These are phyloP conservation scores for Campoplex capitator DNA, from an alignment of 2,888 invertebrate genomes.

Conservation along the genomic window DNA sequence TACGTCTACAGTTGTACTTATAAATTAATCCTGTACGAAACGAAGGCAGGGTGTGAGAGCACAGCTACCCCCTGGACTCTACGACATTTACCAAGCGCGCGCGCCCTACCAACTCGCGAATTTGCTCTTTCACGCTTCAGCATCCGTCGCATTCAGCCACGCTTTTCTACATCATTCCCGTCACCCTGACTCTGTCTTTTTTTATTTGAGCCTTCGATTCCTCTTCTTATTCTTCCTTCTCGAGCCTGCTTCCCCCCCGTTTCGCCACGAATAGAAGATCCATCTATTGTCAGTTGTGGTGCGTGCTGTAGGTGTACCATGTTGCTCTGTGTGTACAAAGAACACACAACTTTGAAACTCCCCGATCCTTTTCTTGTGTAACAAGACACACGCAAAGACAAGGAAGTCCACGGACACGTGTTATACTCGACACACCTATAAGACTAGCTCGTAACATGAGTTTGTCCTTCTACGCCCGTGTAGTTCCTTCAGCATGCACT, in stretches of 20 bases:
- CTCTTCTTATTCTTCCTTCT: constrained; percentile 18
- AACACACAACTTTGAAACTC: background rate
- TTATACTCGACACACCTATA: constrained; percentile 61
- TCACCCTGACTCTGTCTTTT: constrained; percentile 33
- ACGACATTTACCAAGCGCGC: constrained; percentile 25
- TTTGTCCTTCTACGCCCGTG: constrained; percentile 36
- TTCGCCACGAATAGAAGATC: constrained; percentile 68
- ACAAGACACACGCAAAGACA: constrained; percentile 30
- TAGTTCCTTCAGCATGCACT: constrained; percentile 44
- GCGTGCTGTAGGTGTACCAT: background rate
- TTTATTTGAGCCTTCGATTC: constrained; percentile 1
- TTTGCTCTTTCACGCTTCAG: constrained; percentile 69
- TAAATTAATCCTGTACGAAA: constrained; percentile 53
- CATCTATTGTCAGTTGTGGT: constrained; percentile 13
- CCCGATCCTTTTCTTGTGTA: constrained; percentile 10
- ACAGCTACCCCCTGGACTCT: constrained; percentile 46
- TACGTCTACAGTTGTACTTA: constrained; percentile 56
- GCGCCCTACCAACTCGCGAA: constrained; percentile 37
- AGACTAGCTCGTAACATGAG: background rate
- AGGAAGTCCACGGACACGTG: constrained; percentile 55
- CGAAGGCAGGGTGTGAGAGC: constrained; percentile 44
- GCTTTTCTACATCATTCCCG: constrained; percentile 68
- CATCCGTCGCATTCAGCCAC: constrained; percentile 75
- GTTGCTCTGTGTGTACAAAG: constrained; percentile 9
- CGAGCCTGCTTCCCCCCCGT: constrained; percentile 38